Conservation (phyloP, 2,113 vertebrate species). For the Sylvietta virens region DNA sequence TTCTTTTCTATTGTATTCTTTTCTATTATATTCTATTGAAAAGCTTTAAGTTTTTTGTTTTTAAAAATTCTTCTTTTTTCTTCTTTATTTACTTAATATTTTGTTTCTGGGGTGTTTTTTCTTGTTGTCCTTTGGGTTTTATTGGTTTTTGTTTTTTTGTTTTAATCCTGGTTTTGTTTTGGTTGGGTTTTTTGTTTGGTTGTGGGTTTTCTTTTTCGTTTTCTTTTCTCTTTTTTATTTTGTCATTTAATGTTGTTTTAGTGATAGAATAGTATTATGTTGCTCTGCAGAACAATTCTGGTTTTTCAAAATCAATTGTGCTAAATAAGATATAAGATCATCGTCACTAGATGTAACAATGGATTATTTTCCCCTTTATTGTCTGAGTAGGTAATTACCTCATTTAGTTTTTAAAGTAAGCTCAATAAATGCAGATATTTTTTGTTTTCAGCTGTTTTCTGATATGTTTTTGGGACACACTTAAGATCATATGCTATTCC, state of each 20-base stretch:
- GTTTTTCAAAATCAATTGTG: not conserved
- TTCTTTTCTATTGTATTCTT: not conserved
- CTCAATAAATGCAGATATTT: not conserved
- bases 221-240: not conserved
- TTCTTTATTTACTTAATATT: not conserved
- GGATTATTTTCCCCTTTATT: not conserved
- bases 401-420: not conserved
- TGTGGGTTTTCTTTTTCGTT: rapidly evolving
- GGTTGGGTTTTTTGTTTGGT: not conserved
- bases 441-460: not conserved
- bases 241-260: not conserved
- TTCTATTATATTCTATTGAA: not conserved
- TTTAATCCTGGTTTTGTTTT: not conserved
- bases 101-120: not conserved
- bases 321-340: not conserved
- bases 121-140: not conserved
- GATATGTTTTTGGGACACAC: not conserved
- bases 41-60: not conserved
- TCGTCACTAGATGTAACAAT: not conserved
- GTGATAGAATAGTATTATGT: not conserved
- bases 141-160: not conserved
- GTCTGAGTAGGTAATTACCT: not conserved
- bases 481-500: not conserved
- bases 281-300: not conserved
- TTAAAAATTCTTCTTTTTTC: not conserved